Evolutionary conservation across 2,888 invertebrate species (phyloP).

Genomic region (Polydrusus pterygomalis): DNA sequence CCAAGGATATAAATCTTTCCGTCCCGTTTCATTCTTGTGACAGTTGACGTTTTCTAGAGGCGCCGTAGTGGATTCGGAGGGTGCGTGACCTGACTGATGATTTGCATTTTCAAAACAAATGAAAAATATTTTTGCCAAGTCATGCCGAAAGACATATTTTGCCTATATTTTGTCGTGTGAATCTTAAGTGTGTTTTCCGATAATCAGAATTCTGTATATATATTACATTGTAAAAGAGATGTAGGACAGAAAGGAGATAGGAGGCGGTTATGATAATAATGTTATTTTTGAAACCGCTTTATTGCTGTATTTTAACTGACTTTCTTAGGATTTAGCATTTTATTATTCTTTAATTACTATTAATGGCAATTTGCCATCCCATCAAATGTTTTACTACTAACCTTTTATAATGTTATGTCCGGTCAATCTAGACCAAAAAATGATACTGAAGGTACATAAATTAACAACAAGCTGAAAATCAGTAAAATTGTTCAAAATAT

Average conservation of each 20-base stretch:
- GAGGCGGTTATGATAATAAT: not conserved
- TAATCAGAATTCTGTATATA: conserved; percentile 16
- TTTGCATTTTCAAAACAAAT: conserved; percentile 53
- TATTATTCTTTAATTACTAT: no score
- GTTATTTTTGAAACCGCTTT: not conserved
- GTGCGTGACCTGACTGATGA: conserved; percentile 52
- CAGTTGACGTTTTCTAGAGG: conserved; percentile 53
- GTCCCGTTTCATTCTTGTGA: conserved; percentile 50
- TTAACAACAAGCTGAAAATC: no score
- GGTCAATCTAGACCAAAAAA: no score
- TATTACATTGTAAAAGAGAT: conserved; percentile 6
- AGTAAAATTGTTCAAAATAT: no score
- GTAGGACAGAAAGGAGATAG: not conserved
- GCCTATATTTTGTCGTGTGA: conserved; percentile 20
- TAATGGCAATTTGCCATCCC: no score
- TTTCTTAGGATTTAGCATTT: no score
- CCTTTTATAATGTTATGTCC: no score
- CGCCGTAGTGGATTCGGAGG: conserved; percentile 49
- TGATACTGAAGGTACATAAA: no score
- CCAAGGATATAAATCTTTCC: conserved; percentile 54
- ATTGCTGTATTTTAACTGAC: not conserved
- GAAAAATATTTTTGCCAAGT: conserved; percentile 48
- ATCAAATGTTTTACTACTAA: no score
- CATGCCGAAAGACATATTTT: conserved; percentile 48
- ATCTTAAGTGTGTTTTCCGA: conserved; percentile 20